Evolutionary conservation across 1,140 invertebrate genomes (phyloP).

Genomic region (Philopotamus ludificatus): DNA sequence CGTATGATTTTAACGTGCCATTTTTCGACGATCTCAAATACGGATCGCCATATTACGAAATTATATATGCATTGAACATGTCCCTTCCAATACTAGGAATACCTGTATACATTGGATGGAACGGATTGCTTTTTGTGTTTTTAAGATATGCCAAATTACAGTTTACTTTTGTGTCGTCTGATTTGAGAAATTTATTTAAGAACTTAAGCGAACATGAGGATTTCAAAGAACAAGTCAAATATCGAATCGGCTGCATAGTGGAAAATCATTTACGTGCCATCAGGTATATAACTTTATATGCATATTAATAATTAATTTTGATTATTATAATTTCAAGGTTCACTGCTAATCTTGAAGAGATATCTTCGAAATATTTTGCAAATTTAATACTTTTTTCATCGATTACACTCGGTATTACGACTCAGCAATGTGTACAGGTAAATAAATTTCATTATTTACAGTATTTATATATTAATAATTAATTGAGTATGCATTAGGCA

Average conservation of each 20-base stretch:
- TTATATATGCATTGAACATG: too few relatives aligned
- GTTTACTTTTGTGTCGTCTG: background rate
- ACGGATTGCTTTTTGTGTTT: background rate
- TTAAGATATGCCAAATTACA: background rate
- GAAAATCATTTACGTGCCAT: too few relatives aligned
- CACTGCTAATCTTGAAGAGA: background rate
- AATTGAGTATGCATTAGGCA: background rate
- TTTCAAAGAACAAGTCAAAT: background rate
- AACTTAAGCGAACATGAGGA: background rate
- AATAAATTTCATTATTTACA: background rate
- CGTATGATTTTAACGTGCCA: background rate
- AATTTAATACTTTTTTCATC: background rate
- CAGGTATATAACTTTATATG: too few relatives aligned
- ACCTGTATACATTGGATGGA: background rate
- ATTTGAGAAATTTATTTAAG: background rate
- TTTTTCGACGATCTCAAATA: background rate
- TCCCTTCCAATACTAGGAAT: too few relatives aligned
- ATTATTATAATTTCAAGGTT: too few relatives aligned
- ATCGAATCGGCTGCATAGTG: background rate
- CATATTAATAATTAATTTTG: too few relatives aligned
- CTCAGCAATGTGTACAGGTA: too few relatives aligned
- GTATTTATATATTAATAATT: background rate
- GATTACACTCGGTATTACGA: background rate
- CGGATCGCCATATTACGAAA: background rate
- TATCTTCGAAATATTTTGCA: background rate